Base-by-base conservation (phyloP, 1,140 invertebrate genomes). In the Archivesica marissinica region DNA sequence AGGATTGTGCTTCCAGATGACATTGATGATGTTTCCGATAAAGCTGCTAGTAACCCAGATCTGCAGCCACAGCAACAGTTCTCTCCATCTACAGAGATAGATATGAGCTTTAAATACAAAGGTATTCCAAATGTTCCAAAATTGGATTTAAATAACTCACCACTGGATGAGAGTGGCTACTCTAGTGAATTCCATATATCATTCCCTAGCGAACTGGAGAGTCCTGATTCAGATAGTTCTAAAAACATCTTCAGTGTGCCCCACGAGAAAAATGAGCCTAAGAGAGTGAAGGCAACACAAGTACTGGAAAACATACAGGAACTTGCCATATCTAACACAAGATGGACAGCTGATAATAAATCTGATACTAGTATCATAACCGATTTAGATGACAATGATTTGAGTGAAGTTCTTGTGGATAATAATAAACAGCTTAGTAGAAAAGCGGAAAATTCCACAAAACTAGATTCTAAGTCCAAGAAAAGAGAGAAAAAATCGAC, bases 21-120 rank as follows among this genome's bases (percentile, higher is more conserved):
- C 30, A 39, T 83, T 7, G 88, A 86, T 52, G 59, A 84, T 56
- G 28, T 20, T 23, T 86, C 85, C 38, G 86, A 83, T 28, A 70
- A 75, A 68, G 88, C 89, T 52, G 82, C 79, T 15, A 90, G 89
- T 86, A 82, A 90, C 64, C 84, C 87, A 39, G 88, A 90, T 56
- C 75, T 90, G 2, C 74, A 86, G 38, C 77, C 66, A 23, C 28
- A 25, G 35, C 52, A 80, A 44, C 41, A 20, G 11, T 47, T 6
- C 30, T 78, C 86, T 52, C 64, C 79, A 44, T 83, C 75, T 35
- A 70, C 50, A 2, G 70, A 85, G 50, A 64, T 85, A 20, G 64
- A 77, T 77, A 85, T 85, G 75, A 52, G 23, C 25, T 68, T 33
- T n/a, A 23, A 78, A 11, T 59, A 59, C 33, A 17, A 47, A 66